Evolutionary conservation across 1,140 invertebrate genomes (phyloP).

Genomic region (Sarcophaga bullata): DNA sequence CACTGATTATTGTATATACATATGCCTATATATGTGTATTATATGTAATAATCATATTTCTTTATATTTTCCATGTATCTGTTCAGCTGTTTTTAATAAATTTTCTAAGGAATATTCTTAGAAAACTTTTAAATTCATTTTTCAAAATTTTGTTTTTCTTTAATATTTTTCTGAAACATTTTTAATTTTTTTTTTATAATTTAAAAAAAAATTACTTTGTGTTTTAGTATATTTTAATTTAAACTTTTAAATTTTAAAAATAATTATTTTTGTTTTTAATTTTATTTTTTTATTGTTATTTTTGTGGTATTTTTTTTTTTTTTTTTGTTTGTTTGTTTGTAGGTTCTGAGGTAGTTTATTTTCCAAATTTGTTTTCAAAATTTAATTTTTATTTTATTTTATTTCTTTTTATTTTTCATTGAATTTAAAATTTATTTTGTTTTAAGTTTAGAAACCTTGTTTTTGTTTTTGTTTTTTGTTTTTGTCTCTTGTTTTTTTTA

Average conservation of each 20-base stretch:
- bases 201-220: constrained; percentile 6
- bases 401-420: constrained; percentile 36
- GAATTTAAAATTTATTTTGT: constrained; percentile 22
- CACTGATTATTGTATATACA: too few species aligned
- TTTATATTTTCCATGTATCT: too few species aligned
- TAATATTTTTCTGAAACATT: constrained; percentile 30
- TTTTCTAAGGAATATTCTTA: background rate
- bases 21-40: too few species aligned
- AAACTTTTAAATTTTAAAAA: background rate
- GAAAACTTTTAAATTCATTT: constrained; percentile 25
- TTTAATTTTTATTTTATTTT: too few species aligned
- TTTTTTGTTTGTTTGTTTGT: constrained; percentile 6
- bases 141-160: constrained; percentile 39
- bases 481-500: constrained; percentile 6
- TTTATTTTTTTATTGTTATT: background rate
- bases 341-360: constrained; percentile 32
- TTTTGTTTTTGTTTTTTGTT: background rate
- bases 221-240: background rate
- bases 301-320: background rate
- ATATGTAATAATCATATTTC: too few species aligned
- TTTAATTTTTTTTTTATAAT: background rate
- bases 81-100: background rate
- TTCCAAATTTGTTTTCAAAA: constrained; percentile 25
- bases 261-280: constrained; percentile 17
- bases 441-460: constrained; percentile 24